Evolutionary conservation across 2,797 vertebrate species (phyloP).

Genomic region (Chromis chromis): DNA sequence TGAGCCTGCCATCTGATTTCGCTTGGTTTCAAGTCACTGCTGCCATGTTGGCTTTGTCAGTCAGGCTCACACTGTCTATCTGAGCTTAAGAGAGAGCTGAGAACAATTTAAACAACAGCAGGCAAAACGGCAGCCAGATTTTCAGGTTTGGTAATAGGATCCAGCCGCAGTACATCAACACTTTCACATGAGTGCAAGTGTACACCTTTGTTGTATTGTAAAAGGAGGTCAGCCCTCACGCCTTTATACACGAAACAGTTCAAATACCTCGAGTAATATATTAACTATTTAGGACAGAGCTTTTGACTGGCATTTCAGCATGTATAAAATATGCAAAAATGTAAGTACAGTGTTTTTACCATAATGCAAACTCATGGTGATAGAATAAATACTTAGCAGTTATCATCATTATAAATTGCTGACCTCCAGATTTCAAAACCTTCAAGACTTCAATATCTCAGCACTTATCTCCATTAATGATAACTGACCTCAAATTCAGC

Average conservation of each 20-base stretch:
- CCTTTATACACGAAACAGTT: not conserved
- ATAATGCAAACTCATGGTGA: not conserved
- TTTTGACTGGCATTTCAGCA: no score
- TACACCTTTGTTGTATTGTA: not conserved
- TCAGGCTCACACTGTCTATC: not conserved
- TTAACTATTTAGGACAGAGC: no score
- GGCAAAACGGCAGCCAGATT: conserved; percentile 55
- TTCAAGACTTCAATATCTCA: no score
- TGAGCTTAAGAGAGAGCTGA: not conserved
- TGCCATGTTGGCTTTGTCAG: conserved; percentile 21
- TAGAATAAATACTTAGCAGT: not conserved
- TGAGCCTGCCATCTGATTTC: conserved; percentile 4
- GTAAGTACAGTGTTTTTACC: not conserved
- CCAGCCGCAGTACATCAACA: conserved; percentile 21
- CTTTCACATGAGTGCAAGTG: conserved; percentile 12
- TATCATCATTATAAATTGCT: no score
- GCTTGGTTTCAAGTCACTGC: not conserved
- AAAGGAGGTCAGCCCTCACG: not conserved
- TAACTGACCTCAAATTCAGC: no score
- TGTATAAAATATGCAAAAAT: not conserved
- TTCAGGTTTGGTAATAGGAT: conserved; percentile 70
- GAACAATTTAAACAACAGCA: not conserved
- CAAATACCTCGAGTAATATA: not conserved
- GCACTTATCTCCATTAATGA: no score
- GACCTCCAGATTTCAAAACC: no score